Base-by-base conservation (phyloP, 2,113 vertebrate genomes). In the Turnix velox region DNA sequence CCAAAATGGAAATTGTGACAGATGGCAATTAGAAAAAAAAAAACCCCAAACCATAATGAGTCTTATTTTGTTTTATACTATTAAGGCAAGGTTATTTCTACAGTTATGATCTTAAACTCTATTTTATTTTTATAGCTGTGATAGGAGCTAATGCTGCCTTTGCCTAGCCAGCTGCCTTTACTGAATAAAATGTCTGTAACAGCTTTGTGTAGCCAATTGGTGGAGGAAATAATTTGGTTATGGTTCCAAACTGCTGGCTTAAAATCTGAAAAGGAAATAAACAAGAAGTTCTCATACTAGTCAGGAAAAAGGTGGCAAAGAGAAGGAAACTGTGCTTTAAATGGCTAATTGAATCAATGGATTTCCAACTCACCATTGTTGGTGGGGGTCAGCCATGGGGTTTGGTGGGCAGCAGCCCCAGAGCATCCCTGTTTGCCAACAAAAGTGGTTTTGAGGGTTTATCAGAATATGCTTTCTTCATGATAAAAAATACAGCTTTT, bases 11-110 rank as follows among this genome's bases (percentile, higher is more conserved):
- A 92, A 91, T 92, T 39, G 37, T 96, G 93, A 93, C 94, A 97
- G 96, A 97, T 94, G 94, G 92, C 76, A 96, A 92, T 93, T n/a
- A n/a, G n/a, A 61, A 96, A 94, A 86, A 86, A 76, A 93, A 45
- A 30, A 37, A 28, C 25, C n/a, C n/a, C n/a, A 30, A 88, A 43
- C 43, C 84, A 76, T 93, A 93, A 96, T 92, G 51, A 75, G 23
- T 71, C 89, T 48, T 93, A 84, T 88, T 97, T 95, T 95, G 66
- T 92, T 96, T 93, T 94, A 90, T 87, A 87, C 94, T 94, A 93
- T 95, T 90, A 97, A 58, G 88, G 49, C 85, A 92, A 93, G 68
- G 84, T 96, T 97, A 96, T 94, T 94, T 71, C 83, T 87, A 88
- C 83, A 85, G 91, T 92, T 96, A 94, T 85, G 84, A 92, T 96